phyloP scores from a whole-genome alignment of 2,888 invertebrate species.

The Drosophila helvetica region DNA sequence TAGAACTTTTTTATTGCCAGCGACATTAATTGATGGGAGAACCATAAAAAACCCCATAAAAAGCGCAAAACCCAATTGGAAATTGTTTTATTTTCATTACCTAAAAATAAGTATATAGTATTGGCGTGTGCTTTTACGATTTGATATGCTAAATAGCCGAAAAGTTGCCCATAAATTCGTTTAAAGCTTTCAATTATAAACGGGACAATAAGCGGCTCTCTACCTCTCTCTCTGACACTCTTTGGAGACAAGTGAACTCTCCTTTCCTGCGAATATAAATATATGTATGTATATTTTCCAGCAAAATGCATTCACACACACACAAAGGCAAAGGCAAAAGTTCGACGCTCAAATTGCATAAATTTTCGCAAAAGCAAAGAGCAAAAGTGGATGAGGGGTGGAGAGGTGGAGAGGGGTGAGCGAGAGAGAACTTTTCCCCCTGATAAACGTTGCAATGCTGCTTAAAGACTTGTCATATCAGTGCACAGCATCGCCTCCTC shows the following conservation, averaged over 20 bases:
- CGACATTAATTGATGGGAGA: constrained; percentile 74
- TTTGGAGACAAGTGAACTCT: constrained; percentile 21
- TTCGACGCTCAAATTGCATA: constrained; percentile 60
- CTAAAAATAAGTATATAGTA: constrained; percentile 9
- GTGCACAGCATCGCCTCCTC: neutral
- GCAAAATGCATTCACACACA: constrained; percentile 57
- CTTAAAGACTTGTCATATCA: constrained; percentile 44
- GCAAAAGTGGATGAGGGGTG: constrained; percentile 2
- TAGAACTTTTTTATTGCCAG: constrained; percentile 67
- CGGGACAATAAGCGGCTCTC: constrained; percentile 57
- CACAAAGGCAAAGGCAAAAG: constrained; percentile 15
- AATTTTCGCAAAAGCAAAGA: constrained; percentile 47
- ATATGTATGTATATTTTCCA: constrained; percentile 52
- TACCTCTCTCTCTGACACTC: neutral
- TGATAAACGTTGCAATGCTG: constrained; percentile 33
- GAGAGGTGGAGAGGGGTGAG: neutral
- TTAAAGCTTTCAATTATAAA: constrained; percentile 71
- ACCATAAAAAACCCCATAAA: constrained; percentile 37
- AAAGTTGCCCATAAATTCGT: constrained; percentile 62
- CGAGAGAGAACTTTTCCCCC: constrained; percentile 15
- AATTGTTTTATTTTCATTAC: constrained; percentile 39
- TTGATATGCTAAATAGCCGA: constrained; percentile 74
- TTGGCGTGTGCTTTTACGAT: constrained; percentile 50
- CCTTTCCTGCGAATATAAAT: constrained; percentile 26
- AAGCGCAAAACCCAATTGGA: constrained; percentile 27